phyloP scores from a whole-genome alignment of 2,888 invertebrate genomes.

The Eurois occulta region DNA sequence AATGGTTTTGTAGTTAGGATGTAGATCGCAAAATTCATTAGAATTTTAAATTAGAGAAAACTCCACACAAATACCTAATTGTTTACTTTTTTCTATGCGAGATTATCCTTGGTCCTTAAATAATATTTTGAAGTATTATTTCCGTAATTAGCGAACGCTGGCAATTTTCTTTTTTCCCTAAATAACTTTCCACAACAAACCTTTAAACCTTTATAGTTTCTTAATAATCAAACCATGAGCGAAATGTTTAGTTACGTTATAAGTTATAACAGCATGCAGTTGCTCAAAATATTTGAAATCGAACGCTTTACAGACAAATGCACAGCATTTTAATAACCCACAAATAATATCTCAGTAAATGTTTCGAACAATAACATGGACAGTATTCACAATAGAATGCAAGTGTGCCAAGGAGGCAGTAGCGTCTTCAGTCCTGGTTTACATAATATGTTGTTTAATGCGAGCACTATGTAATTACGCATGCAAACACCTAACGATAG shows the following conservation, averaged over 20 bases:
- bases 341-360: conserved; percentile 1
- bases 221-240: not conserved
- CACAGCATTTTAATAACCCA: not conserved
- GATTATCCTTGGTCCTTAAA: not conserved
- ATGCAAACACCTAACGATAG: conserved; percentile 35
- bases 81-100: not conserved
- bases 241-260: not conserved
- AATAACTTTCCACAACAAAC: not conserved
- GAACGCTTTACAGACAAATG: not conserved
- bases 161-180: not conserved
- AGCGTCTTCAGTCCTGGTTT: conserved; percentile 59
- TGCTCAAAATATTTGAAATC: not conserved
- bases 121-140: not conserved
- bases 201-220: not conserved
- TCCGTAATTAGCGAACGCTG: not conserved
- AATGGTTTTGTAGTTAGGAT: conserved; percentile 9
- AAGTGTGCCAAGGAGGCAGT: conserved; percentile 63
- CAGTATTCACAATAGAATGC: conserved; percentile 37
- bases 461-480: conserved; percentile 56
- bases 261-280: not conserved
- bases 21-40: not conserved
- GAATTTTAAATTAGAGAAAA: not conserved
- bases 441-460: conserved; percentile 53
- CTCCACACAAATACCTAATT: not conserved
- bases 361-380: conserved; percentile 21